Evolutionary conservation across 2,888 invertebrate genomes (phyloP).

Genomic region (Leistus spinibarbis): DNA sequence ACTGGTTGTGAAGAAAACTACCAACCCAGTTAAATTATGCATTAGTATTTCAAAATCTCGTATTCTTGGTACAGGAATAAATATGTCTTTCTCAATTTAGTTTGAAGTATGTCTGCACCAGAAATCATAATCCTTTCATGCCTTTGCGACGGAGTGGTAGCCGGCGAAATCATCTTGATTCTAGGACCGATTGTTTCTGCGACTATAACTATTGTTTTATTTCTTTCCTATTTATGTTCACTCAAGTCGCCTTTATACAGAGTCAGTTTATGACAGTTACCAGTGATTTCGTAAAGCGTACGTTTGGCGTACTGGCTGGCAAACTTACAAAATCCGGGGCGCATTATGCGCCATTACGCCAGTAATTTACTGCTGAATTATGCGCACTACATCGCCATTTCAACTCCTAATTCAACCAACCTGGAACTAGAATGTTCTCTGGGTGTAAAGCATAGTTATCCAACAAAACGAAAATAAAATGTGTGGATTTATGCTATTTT

Average conservation of each 20-base stretch:
- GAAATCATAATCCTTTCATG: neutral
- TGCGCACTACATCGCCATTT: neutral
- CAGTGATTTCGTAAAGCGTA: conserved; percentile 1
- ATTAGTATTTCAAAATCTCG: too few relatives aligned
- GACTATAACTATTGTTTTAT: conserved; percentile 9
- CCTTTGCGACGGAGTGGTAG: neutral
- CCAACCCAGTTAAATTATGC: too few relatives aligned
- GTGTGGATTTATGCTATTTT: conserved; percentile 21
- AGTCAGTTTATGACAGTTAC: conserved; percentile 18
- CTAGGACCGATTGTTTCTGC: conserved; percentile 3
- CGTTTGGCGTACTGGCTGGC: conserved; percentile 1
- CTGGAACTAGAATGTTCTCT: neutral
- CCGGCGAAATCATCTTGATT: conserved; percentile 5
- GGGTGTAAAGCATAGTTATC: neutral
- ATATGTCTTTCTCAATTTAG: neutral
- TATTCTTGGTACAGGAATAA: too few relatives aligned
- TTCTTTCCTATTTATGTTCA: conserved; percentile 14
- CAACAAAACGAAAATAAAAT: neutral
- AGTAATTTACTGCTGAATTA: conserved; percentile 14
- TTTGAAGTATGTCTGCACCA: neutral
- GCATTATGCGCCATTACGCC: conserved; percentile 18
- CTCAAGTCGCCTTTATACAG: conserved; percentile 14
- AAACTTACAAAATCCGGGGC: conserved; percentile 8
- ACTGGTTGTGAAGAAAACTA: too few relatives aligned
- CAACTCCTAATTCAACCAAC: conserved; percentile 7